Evolutionary conservation across 2,888 invertebrate genomes (phyloP), one percentile per base, ranked within the genome.

Genomic region (Brachypalpus laphriformis): DNA sequence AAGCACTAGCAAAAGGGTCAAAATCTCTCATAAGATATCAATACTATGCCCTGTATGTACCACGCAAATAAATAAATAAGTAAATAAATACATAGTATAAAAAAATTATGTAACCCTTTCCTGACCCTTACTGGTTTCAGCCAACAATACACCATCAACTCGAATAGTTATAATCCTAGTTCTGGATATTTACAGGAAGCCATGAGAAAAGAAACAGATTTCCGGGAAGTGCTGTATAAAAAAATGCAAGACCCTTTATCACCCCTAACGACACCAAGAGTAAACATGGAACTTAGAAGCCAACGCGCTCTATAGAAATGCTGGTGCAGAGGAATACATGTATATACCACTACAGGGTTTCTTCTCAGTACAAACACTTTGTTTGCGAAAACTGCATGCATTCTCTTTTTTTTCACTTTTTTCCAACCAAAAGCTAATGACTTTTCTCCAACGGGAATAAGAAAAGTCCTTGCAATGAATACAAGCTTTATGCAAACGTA

Each of bases 241-340:
- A 56, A 45, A 18, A 18, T 9, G 18, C 47, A 51, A 25, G 9
- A 40, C 40, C 56, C 45, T 56, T 56, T 56, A 65, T 65, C 45
- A 75, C 56, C 56, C 45, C 54, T 75, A 75, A 65, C 74, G 74
- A 75, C 65, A 75, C 65, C 74, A 75, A 65, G 34, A 75, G 74
- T 18, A 65, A 75, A 75, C 74, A 75, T 75, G 34, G 18, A 75
- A 65, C 56, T 75, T 75, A 74, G 63, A 45, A 65, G 74, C 63
- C 74, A 74, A 63, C 74, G 42, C 56, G 54, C 63, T 56, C 9
- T 51, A 45, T 74, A 45, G 34, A 65, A 74, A 63, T 34, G 1
- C 54, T 8, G 42, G 8, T 54, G 34, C 31, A 45, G 51, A 5
- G 18, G 5, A 42, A 16, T 28, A 54, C 7, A n/a, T n/a, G n/a